Conservation (phyloP, 2,888 invertebrate species). For the Cataglyphis altisquamis region DNA sequence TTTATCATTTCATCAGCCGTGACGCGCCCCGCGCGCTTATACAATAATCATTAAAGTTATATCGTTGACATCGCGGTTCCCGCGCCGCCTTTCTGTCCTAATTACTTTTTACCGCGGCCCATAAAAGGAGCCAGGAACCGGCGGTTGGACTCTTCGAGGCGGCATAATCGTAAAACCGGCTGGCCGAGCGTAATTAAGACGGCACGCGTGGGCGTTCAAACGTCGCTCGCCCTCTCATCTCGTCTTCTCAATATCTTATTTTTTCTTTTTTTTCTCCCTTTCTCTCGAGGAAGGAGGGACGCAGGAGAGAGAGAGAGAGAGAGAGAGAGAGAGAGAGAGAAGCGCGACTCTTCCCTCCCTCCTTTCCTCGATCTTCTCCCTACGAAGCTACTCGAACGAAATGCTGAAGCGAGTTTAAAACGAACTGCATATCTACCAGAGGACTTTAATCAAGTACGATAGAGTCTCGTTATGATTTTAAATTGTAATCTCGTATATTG, state of each 20-base stretch:
- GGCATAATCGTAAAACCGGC: conserved; percentile 74
- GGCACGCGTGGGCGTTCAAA: conserved; percentile 77
- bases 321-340: background rate
- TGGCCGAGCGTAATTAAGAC: conserved; percentile 74
- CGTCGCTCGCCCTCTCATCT: conserved; percentile 65
- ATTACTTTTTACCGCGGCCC: conserved; percentile 75
- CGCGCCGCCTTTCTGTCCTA: conserved; percentile 67
- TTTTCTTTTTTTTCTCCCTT: conserved; percentile 10
- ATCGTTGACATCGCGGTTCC: conserved; percentile 67
- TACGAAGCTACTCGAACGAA: background rate
- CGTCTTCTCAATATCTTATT: conserved; percentile 43
- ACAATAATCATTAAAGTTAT: conserved; percentile 69
- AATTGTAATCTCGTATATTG: background rate
- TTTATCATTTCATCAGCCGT: conserved; percentile 30
- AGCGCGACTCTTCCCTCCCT: background rate
- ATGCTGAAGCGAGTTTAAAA: background rate
- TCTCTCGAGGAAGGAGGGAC: background rate
- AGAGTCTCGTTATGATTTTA: background rate
- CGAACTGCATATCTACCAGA: background rate
- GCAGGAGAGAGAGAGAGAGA: too few species aligned
- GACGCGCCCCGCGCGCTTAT: conserved; percentile 51
- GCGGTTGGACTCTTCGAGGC: conserved; percentile 58
- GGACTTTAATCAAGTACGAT: background rate
- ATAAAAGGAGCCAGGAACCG: conserved; percentile 69
- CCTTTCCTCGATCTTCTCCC: background rate